A percentile compares a stretch with the other conserved stretches of the same genome.
Evolutionary conservation across 2,797 vertebrate species (phyloP).

Genomic region (Galaxias olidus): DNA sequence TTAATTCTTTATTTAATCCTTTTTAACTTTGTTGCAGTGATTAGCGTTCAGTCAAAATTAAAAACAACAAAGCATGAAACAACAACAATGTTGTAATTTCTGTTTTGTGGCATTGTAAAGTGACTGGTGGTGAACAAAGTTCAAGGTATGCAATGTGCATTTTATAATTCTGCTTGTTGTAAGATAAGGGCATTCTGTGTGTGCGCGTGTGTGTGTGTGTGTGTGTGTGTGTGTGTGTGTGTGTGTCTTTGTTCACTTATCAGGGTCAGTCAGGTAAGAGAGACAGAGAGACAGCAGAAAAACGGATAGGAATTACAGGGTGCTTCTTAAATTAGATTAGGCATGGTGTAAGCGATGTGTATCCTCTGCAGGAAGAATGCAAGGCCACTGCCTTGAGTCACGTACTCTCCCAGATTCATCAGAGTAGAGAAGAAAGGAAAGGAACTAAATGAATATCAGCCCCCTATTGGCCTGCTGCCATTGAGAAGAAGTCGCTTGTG

Average conservation of each 20-base stretch:
- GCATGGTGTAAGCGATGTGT: conserved; percentile 37
- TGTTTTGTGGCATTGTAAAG: neutral
- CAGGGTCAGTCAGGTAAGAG: neutral
- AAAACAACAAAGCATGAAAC: neutral
- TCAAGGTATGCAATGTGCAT: conserved; percentile 19
- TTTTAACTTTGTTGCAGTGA: no score
- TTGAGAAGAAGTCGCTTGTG: neutral
- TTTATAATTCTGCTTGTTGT: no score
- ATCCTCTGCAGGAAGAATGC: conserved; percentile 49
- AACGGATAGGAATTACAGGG: neutral
- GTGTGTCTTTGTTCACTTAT: neutral
- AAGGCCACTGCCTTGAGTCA: conserved; percentile 44
- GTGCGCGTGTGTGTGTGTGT: neutral
- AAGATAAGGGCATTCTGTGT: neutral
- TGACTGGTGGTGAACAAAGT: conserved; percentile 24
- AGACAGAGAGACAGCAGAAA: neutral
- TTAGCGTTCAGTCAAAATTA: no score
- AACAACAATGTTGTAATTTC: neutral
- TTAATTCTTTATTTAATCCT: no score
- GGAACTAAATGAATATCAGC: conserved; percentile 35
- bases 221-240: conserved; percentile 1
- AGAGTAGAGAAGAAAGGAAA: conserved; percentile 35
- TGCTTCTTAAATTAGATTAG: conserved; percentile 13
- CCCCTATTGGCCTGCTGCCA: conserved; percentile 18
- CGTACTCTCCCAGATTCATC: conserved; percentile 29